Conservation (phyloP, 2,888 invertebrate genomes). For the Dynastes grantii region DNA sequence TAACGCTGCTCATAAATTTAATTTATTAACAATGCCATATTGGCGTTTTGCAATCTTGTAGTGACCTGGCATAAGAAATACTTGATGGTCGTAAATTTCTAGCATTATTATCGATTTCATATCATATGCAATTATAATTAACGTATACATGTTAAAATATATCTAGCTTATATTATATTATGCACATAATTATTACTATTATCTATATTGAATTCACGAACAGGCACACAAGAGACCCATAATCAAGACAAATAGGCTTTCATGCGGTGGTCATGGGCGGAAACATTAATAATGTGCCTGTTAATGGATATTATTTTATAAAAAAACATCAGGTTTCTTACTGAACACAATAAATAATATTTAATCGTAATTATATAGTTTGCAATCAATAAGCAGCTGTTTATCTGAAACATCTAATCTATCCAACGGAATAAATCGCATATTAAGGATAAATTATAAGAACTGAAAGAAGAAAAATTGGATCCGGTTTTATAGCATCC, state of each 20-base stretch:
- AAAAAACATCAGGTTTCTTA: constrained; percentile 1
- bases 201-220: constrained; percentile 24
- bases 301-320: constrained; percentile 29
- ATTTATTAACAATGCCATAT: constrained; percentile 12
- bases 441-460: neutral
- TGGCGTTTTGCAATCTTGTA: constrained; percentile 29
- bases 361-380: constrained; percentile 15
- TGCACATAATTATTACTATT: constrained; percentile 31
- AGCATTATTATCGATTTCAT: constrained; percentile 12
- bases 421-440: neutral
- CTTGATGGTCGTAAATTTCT: constrained; percentile 22
- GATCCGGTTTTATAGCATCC: neutral
- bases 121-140: constrained; percentile 31
- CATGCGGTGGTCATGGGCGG: constrained; percentile 2
- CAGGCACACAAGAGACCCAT: neutral
- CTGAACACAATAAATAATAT: constrained; percentile 12
- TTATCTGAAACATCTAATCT: neutral
- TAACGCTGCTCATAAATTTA: constrained; percentile 36
- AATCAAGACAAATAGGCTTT: constrained; percentile 26
- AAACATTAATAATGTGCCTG: constrained; percentile 8
- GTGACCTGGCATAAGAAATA: neutral
- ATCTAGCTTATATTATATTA: constrained; percentile 4
- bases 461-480: neutral
- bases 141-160: constrained; percentile 30
- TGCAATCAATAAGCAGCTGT: neutral